Conservation (phyloP, 2,113 vertebrate genomes). For the Shinisaurus crocodilurus region DNA sequence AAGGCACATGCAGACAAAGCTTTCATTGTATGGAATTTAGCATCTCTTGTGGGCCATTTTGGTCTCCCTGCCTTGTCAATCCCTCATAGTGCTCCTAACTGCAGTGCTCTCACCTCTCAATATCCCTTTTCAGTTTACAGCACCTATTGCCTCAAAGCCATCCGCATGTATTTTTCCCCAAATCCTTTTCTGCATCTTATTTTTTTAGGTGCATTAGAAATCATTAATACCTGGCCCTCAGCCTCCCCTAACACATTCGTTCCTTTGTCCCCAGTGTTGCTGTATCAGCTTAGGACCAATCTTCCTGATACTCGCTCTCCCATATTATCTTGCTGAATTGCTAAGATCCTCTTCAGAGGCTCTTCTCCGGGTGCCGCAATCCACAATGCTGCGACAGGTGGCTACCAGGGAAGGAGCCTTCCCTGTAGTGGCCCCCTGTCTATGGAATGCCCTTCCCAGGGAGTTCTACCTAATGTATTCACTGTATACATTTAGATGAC, state of each 20-base stretch:
- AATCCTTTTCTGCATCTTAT: background rate
- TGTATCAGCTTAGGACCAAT: background rate
- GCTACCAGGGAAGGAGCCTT: no score
- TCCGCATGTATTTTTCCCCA: background rate
- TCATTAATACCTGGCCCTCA: background rate
- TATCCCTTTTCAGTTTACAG: background rate
- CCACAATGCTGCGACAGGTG: no score
- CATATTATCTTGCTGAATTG: no score
- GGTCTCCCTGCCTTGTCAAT: background rate
- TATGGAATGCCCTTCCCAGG: no score
- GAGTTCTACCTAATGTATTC: no score
- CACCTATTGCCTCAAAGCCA: background rate
- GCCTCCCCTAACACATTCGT: background rate
- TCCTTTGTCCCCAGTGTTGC: background rate
- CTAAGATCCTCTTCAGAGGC: no score
- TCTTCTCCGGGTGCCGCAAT: no score
- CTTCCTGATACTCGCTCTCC: no score
- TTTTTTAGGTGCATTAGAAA: background rate
- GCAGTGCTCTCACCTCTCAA: background rate
- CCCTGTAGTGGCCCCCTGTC: no score
- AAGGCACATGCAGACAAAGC: background rate
- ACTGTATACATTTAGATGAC: no score
- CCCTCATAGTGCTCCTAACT: background rate
- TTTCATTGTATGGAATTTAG: background rate
- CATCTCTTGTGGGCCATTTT: background rate